These are phyloP conservation scores for Ferdinandea cuprea DNA, from an alignment of 2,888 invertebrate genomes.

Conservation along the genomic window DNA sequence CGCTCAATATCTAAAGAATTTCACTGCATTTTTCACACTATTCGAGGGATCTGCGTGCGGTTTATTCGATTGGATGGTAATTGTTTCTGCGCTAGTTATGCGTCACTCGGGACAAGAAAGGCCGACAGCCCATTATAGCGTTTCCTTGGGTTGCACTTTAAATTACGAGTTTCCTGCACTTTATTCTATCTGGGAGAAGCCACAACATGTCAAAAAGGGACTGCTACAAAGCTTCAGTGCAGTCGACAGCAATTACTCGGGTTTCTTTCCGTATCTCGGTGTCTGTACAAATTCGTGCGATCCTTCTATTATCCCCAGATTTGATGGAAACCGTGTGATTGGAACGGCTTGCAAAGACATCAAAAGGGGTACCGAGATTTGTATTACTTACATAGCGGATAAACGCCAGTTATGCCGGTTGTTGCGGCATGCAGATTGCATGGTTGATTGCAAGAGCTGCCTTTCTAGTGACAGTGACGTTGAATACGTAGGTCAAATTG, in stretches of 20 bases:
- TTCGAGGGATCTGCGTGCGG: slow-evolving; percentile 81
- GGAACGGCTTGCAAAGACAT: slow-evolving; percentile 88
- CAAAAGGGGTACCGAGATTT: slow-evolving; percentile 87
- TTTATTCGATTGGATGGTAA: slow-evolving; percentile 81
- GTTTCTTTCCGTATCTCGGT: slow-evolving; percentile 93
- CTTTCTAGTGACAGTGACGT: slow-evolving; percentile 72
- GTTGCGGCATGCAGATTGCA: slow-evolving; percentile 86
- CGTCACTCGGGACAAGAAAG: slow-evolving; percentile 92
- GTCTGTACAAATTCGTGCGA: slow-evolving; percentile 97
- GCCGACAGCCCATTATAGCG: slow-evolving; percentile 88
- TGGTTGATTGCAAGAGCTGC: slow-evolving; percentile 91
- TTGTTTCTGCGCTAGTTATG: slow-evolving; percentile 87
- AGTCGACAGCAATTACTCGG: slow-evolving; percentile 87
- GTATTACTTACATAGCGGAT: slow-evolving; percentile 93
- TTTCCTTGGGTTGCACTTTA: slow-evolving; percentile 76
- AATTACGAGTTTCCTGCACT: slow-evolving; percentile 73
- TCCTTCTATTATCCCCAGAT: slow-evolving; percentile 91
- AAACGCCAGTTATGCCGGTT: slow-evolving; percentile 86
- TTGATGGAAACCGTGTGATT: slow-evolving; percentile 88
- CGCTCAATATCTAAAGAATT: slow-evolving; percentile 86
- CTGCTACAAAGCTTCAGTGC: slow-evolving; percentile 77
- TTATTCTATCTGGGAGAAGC: slow-evolving; percentile 77
- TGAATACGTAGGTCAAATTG: slow-evolving; percentile 76
- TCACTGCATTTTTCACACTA: slow-evolving; percentile 86
- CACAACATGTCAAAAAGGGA: slow-evolving; percentile 77